These are phyloP conservation scores for Cephus spinipes DNA, from an alignment of 2,888 invertebrate species.

Conservation along the genomic window DNA sequence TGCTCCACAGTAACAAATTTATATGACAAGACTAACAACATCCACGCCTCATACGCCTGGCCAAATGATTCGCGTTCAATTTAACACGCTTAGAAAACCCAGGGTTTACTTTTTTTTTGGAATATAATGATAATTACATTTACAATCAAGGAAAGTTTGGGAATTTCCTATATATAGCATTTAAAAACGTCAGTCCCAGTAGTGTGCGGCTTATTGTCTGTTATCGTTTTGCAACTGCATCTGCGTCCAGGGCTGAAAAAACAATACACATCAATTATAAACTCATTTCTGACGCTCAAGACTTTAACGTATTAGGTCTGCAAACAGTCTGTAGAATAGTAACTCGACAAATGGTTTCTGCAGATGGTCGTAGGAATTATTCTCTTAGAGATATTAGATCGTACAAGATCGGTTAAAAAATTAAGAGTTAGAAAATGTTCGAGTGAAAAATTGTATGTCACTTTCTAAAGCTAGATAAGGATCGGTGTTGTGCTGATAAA, in stretches of 20 bases:
- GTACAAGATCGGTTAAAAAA: neutral
- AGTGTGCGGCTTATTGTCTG: slow-evolving; percentile 15
- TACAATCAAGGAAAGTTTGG: neutral
- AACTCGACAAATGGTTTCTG: neutral
- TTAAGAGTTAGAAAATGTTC: neutral
- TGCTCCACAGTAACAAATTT: neutral
- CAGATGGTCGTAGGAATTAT: neutral
- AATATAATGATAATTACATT: slow-evolving; percentile 6
- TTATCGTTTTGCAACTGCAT: slow-evolving; percentile 59
- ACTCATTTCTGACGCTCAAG: neutral
- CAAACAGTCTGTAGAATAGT: neutral
- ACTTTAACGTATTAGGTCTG: neutral
- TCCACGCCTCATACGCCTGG: neutral
- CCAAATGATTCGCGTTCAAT: neutral
- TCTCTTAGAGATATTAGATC: neutral
- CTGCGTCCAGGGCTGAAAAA: slow-evolving; percentile 56
- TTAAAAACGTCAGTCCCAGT: slow-evolving; percentile 7
- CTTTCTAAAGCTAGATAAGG: neutral
- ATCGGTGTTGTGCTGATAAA: neutral
- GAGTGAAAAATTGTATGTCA: neutral
- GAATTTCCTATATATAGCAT: neutral
- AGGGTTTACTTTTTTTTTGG: neutral
- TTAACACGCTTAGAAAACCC: neutral
- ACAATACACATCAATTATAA: neutral
- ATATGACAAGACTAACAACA: neutral